A percentile compares a stretch with the other conserved stretches of the same genome.
These are phyloP conservation scores for Boleophthalmus pectinirostris DNA, from an alignment of 2,113 vertebrate species.

Conservation along the genomic window DNA sequence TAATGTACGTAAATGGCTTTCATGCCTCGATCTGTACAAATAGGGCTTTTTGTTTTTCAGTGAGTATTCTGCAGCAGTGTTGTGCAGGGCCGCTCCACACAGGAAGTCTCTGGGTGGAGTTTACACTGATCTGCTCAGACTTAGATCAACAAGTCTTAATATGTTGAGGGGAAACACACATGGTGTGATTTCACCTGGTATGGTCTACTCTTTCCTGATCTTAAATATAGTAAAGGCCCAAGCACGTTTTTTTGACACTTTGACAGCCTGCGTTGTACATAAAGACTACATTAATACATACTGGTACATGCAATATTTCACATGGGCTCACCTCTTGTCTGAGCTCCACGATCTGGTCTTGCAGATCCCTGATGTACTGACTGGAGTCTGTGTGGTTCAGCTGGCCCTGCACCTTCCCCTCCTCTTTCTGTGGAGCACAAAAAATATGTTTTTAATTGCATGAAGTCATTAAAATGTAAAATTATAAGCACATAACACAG, in stretches of 20 bases:
- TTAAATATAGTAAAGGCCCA: not conserved
- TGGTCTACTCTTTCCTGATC: not conserved
- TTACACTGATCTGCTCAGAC: constrained; percentile 68
- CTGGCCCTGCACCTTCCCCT: constrained; percentile 96
- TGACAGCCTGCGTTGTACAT: not conserved
- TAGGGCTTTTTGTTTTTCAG: not conserved
- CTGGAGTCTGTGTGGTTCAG: constrained; percentile 94
- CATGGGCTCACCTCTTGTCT: constrained; percentile 88
- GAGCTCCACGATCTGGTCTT: constrained; percentile 94
- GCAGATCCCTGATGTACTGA: constrained; percentile 94
- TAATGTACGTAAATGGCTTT: not conserved
- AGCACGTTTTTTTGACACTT: too few species aligned
- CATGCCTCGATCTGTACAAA: not conserved
- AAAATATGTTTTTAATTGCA: not conserved
- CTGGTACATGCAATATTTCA: not conserved
- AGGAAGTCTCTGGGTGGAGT: constrained; percentile 79
- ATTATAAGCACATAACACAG: not conserved
- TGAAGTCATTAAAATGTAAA: not conserved
- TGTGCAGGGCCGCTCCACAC: constrained; percentile 41
- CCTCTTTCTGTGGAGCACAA: constrained; percentile 87
- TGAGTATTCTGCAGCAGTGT: constrained; percentile 15
- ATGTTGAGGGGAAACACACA: constrained; percentile 12
- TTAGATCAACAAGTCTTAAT: constrained; percentile 48
- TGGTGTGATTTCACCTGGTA: constrained; percentile 31
- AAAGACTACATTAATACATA: not conserved